Base-by-base conservation (phyloP, 1,140 invertebrate species). In the Gonatopus flavifemur region DNA sequence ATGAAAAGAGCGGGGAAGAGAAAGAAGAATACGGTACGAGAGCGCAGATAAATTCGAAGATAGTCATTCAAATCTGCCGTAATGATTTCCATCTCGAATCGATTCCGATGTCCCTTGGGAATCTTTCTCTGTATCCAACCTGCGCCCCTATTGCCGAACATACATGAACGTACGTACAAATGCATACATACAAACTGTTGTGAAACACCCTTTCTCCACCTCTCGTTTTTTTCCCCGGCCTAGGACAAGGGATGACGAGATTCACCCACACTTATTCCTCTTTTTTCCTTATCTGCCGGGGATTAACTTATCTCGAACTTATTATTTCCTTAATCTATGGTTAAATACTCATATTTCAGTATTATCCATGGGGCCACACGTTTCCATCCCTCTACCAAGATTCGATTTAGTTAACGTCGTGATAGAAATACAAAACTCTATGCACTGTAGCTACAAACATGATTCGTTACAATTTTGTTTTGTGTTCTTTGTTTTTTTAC, bases 61-160 rank as follows among this genome's bases (percentile, higher is more conserved):
- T 77, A 75, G 70, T 73, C 67, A 77, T 77, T 72, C 66, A 76
- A 78, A 78, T 77, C 67, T 70, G 62, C 66, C 63, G 69, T 76
- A 77, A 78, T 77, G 74, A 78, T 77, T 78, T 76, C 71, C 70
- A 74, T 76, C 65, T 64, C 70, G 66, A 78, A 78, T 78, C 74
- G 74, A 78, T 76, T 78, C 55, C 54, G 40, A 70, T 69, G 56
- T 75, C 74, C 67, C 74, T 57, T 74, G 74, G 69, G 76, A 77
- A 70, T 73, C 66, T 55, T 55, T 49, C n/a, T 46, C 52, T 56
- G 43, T 60, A 62, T 62, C 48, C 52, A 45, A 43, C 16, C 42
- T 41, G 61, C 57, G 44, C 59, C 50, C 54, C 45, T 56, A 52
- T 31, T 21, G 45, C 39, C 46, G 52, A 43, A 24, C 50, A 42